phyloP scores from a whole-genome alignment of 2,888 invertebrate species.

The Zygaena filipendulae region DNA sequence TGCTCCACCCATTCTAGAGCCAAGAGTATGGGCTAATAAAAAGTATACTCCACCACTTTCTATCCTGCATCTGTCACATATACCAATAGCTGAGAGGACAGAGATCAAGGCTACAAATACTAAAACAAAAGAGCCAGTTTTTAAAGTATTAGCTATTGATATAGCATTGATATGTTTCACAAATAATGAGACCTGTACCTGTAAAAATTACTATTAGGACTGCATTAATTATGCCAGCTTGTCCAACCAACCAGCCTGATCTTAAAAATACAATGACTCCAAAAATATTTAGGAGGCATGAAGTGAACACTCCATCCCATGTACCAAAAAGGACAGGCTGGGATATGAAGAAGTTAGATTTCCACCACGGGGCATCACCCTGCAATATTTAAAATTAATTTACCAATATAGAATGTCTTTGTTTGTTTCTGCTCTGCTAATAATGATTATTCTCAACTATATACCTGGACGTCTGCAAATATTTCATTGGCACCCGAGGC shows the following conservation, averaged over 20 bases:
- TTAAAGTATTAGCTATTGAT: not conserved
- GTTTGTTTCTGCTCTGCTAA: too few relatives aligned
- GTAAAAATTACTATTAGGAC: constrained; percentile 84
- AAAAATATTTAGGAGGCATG: constrained; percentile 96
- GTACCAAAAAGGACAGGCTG: constrained; percentile 96
- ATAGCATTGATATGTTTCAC: too few relatives aligned
- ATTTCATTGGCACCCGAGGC: constrained; percentile 90
- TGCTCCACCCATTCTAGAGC: constrained; percentile 92
- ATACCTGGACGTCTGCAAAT: constrained; percentile 90
- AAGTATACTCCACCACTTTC: constrained; percentile 99
- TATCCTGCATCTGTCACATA: constrained; percentile 93
- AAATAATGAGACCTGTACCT: constrained; percentile 65
- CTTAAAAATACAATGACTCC: constrained; percentile 97
- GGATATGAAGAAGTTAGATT: constrained; percentile 95
- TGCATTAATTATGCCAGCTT: constrained; percentile 85
- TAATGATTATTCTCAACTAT: too few relatives aligned
- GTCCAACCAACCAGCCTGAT: constrained; percentile 97
- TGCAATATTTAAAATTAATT: constrained; percentile 37
- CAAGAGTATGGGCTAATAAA: constrained; percentile 92
- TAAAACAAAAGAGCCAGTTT: constrained; percentile 57
- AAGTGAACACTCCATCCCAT: constrained; percentile 98
- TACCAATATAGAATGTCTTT: constrained; percentile 1
- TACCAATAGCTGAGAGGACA: constrained; percentile 94
- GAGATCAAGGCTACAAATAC: constrained; percentile 92
- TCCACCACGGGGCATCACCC: constrained; percentile 94